A percentile compares a stretch with the other conserved stretches of the same genome.
These are phyloP conservation scores for Acleris emargana DNA, from an alignment of 2,888 invertebrate species.

Conservation along the genomic window DNA sequence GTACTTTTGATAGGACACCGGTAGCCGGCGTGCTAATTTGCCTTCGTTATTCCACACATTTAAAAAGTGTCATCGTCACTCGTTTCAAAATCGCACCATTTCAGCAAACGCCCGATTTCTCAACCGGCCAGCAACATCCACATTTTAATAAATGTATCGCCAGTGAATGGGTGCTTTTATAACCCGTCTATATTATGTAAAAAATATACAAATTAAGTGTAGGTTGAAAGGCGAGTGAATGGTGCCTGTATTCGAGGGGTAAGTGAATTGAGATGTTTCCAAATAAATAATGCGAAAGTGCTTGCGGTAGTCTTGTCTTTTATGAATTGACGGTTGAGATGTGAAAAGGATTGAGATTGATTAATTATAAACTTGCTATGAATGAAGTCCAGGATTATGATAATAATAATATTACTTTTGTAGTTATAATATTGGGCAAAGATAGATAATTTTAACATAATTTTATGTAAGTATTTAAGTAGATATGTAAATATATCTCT, in stretches of 20 bases:
- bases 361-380: too few relatives aligned
- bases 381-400: too few relatives aligned
- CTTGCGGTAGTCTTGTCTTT: slow-evolving; percentile 38
- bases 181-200: slow-evolving; percentile 49
- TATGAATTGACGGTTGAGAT: slow-evolving; percentile 18
- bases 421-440: too few relatives aligned
- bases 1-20: too few relatives aligned
- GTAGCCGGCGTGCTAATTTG: too few relatives aligned
- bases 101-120: not conserved
- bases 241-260: slow-evolving; percentile 61
- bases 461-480: too few relatives aligned
- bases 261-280: slow-evolving; percentile 66
- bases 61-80: too few relatives aligned
- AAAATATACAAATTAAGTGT: slow-evolving; percentile 76
- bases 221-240: slow-evolving; percentile 72
- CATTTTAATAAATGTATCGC: slow-evolving; percentile 82
- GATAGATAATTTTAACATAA: too few relatives aligned
- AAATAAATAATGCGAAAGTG: slow-evolving; percentile 44
- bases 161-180: slow-evolving; percentile 76
- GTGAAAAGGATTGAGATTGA: not conserved
- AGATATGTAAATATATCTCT: too few relatives aligned
- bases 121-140: slow-evolving; percentile 49
- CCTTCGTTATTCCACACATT: too few relatives aligned
- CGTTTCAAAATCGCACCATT: slow-evolving; percentile 42
- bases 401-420: too few relatives aligned